Evolutionary conservation across 2,888 invertebrate genomes (phyloP), one percentile per base, ranked within the genome.

Genomic region (Coelopa pilipes): DNA sequence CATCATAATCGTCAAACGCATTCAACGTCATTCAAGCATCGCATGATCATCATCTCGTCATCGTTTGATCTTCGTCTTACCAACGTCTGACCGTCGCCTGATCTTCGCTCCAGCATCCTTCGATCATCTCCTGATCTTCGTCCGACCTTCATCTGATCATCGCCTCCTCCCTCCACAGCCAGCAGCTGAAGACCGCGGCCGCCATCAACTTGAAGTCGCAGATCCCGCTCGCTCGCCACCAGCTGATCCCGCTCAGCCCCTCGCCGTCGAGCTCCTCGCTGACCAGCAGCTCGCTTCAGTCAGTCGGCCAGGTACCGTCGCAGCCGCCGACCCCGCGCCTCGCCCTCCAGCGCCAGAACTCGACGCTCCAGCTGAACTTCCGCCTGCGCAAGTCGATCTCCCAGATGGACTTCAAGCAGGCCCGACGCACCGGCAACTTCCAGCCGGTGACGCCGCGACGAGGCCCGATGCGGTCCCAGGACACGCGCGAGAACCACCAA

Each of bases 331-430:
- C 63, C 10, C 62, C 70, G 45, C 50, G 45, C 13, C 49, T 63
- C 9, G 55, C 74, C 24, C 75, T 78, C 3, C 73, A 84, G 4
- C 81, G 83, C 0, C 82, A 83, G 47, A 78, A 78, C 45, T 79
- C 83, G 0, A 76, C 79, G 1, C 74, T 81, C n/a, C 80, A 83
- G 57, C 71, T 84, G 11, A 81, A 79, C 46, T 84, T 80, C 70
- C 81, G 78, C 0, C 78, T 81, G 7, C 79, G 83, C 15, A 86
- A 86, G 60, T 85, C 86, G 0, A 72, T 82, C 0, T 85, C 87
- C 0, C 85, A 85, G 77, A 86, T 85, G 82, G 86, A 87, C 71
- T 81, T 87, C 46, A 83, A 81, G 72, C 81, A 82, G 17, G 78
- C 81, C 0, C 80, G 82, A 5, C 83, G 84, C 45, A 79, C 78